Base-by-base conservation (phyloP, 35 echinoderm and acorn worm species). In the Apostichopus japonicus region DNA sequence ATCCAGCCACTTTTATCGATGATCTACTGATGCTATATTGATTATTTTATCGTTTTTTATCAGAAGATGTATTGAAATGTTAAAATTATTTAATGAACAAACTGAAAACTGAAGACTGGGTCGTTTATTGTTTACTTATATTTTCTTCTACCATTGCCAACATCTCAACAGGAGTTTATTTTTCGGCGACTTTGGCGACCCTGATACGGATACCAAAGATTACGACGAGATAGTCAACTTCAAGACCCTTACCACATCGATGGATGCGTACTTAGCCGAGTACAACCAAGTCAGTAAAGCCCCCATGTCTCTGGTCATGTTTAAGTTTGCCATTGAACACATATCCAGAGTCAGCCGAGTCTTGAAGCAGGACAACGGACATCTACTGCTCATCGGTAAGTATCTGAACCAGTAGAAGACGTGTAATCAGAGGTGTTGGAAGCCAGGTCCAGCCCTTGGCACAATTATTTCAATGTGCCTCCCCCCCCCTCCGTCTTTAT, bases 311-410 rank as follows among this genome's bases (percentile, higher is more conserved):
- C 91, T 99, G 6, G 97, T 99, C 83, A 96, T 99, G 97, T 99
- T 99, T 82, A 99, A 99, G 78, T 99, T 99, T 96, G 97, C 97
- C 76, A 99, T 99, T 78, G 97, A 99, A 76, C 97, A 99, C 24
- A 99, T 99, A 82, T 99, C 97, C 6, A 78, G 95, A 80, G 95
- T 99, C 61, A 94, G 95, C 52, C 93, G 97, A 27, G 95, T 99
- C 4, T 81, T 99, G 79, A 99, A 99, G 56, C 97, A 99, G 58
- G 97, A 99, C 83, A 99, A 99, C 44, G 97, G 97, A 55, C 97
- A 99, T 77, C 91, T 95, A 13, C 79, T 99, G 0, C 89, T 99
- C 27, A 96, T 96, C 53, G 97, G 97, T 98, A 86, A 92, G 96
- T 90, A 17, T 65, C 3, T 4, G 4, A 4, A 44, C 33, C 33